Base-by-base conservation (phyloP, 2,888 invertebrate genomes). In the Cordilura impudica region DNA sequence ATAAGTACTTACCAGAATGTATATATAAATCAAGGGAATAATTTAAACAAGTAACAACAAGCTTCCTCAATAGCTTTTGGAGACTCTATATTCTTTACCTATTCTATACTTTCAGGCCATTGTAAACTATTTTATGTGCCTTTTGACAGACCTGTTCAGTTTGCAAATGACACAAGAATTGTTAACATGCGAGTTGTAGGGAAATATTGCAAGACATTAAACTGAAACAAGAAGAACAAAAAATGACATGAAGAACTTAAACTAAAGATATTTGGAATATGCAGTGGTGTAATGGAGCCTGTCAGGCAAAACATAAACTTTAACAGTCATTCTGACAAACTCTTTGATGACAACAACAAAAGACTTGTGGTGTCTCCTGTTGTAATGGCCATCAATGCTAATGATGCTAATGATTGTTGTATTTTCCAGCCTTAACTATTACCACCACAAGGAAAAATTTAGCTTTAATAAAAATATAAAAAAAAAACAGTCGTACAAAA, bases 251-350 rank as follows among this genome's bases (percentile, higher is more conserved):
- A 58, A 51, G 60, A 51, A 56, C 35, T 51, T 18, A 19, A 66
- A 39, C 60, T 35, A 29, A 43, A 78, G 72, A 63, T 73, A 76
- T 76, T 78, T 81, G 56, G 75, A 75, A 79, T 75, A 79, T 72
- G 79, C 74, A 54, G 70, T 72, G 78, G 65, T 81, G 81, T 82
- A 82, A 82, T 82, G 82, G 82, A 82, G 81, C 81, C 82, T 81
- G 82, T 82, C 82, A 82, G 81, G 80, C 69, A 80, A 81, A 78
- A 81, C 82, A 82, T 82, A 81, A 82, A 82, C 78, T 81, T 82
- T 81, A 78, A 77, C 81, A 81, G 81, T 82, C 78, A 75, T 71
- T 72, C 75, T 79, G 79, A 79, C 79, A 79, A 79, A 79, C 75
- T 79, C 79, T 67, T 56, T 58, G 71, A 72, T 63, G 78, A 67